Base-by-base conservation (phyloP, 2,797 vertebrate species). In the Argyrosomus regius region DNA sequence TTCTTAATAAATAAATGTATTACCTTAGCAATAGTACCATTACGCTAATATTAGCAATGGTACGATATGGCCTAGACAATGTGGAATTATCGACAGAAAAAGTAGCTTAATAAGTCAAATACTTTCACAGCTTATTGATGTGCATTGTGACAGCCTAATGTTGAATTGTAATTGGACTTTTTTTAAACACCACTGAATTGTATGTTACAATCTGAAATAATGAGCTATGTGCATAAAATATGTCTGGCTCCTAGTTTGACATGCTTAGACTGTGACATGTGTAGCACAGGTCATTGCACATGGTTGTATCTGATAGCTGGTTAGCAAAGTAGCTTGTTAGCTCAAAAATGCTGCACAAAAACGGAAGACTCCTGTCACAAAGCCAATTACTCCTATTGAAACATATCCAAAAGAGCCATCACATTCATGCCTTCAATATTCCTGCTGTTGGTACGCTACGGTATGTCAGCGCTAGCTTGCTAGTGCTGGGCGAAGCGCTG, bases 241-340 rank as follows among this genome's bases (percentile, higher is more conserved):
- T 72, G 80, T 85, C 85, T 73, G 66, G 71, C 60, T 81, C 67
- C 70, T 58, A 59, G 80, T 89, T 78, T 91, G 89, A 91, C 88
- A 83, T 28, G 62, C 77, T 72, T 56, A 66, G 86, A 78, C 75
- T 80, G 84, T 90, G 89, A 88, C 84, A 90, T 39, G 57, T 82
- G 80, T 78, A 82, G 67, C 80, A 82, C 76, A 91, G 85, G 88
- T 86, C 87, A 81, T 53, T 88, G 87, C 84, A 78, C 79, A 84
- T 74, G 70, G 66, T 80, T 81, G 79, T 83, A 77, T 90, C 82
- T 84, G 80, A 87, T 81, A 81, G 83, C 82, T 83, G 78, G 78
- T 90, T 90, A 91, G 83, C 88, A 88, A 83, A 68, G 82, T 89
- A 85, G 88, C 87, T 88, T 89, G 85, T 89, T 90, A 88, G 78